Base-by-base conservation (phyloP, 2,113 vertebrate genomes). In the Marmota flaviventris region DNA sequence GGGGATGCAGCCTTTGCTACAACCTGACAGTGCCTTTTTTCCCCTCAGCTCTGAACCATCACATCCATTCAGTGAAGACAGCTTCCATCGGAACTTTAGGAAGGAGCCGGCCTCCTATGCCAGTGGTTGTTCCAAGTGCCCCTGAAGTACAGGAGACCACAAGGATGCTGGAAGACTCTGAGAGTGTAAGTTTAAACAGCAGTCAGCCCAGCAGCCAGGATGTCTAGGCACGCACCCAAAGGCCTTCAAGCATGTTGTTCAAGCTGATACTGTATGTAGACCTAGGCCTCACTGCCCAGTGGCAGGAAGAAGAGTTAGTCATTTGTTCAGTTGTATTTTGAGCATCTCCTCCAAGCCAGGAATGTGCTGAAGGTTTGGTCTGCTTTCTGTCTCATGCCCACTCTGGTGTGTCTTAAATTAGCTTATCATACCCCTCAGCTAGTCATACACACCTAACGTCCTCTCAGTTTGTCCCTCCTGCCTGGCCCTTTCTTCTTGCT, bases 61-160 rank as follows among this genome's bases (percentile, higher is more conserved):
- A 99, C 76, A 92, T 99, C 11, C 99, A 99, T 85, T 98, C 99
- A 0, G 99, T 99, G 97, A 99, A 99, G 99, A 99, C 99, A 1
- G 99, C 99, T 12, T 99, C 99, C 45, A 99, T 99, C 0, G 99
- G 99, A 93, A 99, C 99, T 0, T 92, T 99, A 88, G 99, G 99
- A 92, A 98, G 99, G 98, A 99, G 99, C 77, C 99, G 99, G 63
- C 99, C 99, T 14, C 99, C 99, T 8, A 99, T 99, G 99, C 98
- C 99, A 0, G 99, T 99, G 97, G 99, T 98, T 0, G 99, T 99
- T 67, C 99, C 99, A 98, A 99, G 99, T 34, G 99, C 99, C 85
- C 99, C 99, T 0, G 99, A 99, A 0, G 98, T 99, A 82, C 99
- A 99, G 70, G 99, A 99, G 98, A 99, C 99, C 97, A 99, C 99